These are phyloP conservation scores for Ptychochromis oligacanthus DNA, from an alignment of 2,113 vertebrate genomes.

Conservation along the genomic window DNA sequence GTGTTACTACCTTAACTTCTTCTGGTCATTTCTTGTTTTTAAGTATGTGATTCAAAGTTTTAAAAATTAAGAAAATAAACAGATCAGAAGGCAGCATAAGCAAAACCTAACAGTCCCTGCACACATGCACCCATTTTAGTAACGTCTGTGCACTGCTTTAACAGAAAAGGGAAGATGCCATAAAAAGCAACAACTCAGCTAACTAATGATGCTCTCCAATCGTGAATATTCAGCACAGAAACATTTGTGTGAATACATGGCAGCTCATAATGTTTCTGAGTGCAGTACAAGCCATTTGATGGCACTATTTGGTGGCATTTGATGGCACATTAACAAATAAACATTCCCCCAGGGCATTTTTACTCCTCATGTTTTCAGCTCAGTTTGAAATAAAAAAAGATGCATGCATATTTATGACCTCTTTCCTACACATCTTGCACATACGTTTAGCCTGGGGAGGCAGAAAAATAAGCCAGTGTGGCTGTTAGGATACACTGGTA, in stretches of 20 bases:
- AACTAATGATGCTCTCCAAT: constrained; percentile 3
- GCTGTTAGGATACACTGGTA: constrained; percentile 23
- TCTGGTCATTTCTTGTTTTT: no score
- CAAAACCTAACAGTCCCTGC: neutral
- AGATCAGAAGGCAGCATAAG: neutral
- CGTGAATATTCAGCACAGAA: constrained; percentile 13
- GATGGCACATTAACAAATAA: constrained; percentile 31
- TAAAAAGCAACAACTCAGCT: constrained; percentile 14
- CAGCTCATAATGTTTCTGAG: constrained; percentile 6
- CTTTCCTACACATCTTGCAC: constrained; percentile 24
- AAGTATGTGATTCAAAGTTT: neutral
- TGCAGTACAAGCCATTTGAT: constrained; percentile 5
- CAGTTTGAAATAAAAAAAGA: constrained; percentile 14
- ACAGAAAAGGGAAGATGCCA: constrained; percentile 7
- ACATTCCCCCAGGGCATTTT: constrained; percentile 20
- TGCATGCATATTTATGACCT: constrained; percentile 56
- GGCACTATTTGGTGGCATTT: neutral
- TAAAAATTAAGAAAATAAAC: neutral
- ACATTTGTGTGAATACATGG: neutral
- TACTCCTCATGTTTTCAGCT: constrained; percentile 21
- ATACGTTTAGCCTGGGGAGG: constrained; percentile 53
- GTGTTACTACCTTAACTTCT: neutral
- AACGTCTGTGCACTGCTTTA: neutral
- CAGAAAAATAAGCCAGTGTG: constrained; percentile 20
- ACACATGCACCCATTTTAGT: neutral